Base-by-base conservation (phyloP, 2,888 invertebrate genomes). In the Aproaerema taeniolella region DNA sequence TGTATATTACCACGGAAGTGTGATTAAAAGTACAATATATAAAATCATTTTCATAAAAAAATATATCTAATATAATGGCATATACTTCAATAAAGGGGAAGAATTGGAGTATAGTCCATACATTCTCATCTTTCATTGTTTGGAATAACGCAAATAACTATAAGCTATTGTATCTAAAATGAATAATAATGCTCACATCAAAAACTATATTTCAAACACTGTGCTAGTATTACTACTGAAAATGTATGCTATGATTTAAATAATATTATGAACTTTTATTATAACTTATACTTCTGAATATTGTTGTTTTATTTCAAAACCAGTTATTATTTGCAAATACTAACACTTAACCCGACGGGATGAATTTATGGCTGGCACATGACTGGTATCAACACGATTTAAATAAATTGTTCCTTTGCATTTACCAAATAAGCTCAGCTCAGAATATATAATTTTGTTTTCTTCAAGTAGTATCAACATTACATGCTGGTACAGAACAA, bases 201-300 rank as follows among this genome's bases (percentile, higher is more conserved):
- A 69, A 64, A 73, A 58, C 58, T 67, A 74, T 71, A 79, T 79
- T 75, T 81, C 79, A 72, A 67, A 82, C 86, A 85, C 86, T 75
- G 61, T 70, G 83, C 83, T 85, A 82, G 81, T 77, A 73, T 74
- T 70, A 66, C 66, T 78, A 82, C 70, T 74, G 65, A 75, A 72
- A 72, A 76, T 60, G 59, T 69, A 75, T 73, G 82, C 85, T 81
- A 72, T 85, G 75, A 81, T 80, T 81, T 82, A 81, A 79, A 69
- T n/a, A n/a, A n/a, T 79, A 80, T 79, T 7, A 72, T 78, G 60
- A 81, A 81, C 71, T 82, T 87, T 87, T 86, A 87, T 79, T 87
- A 87, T 76, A 86, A 83, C 81, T 80, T 83, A 85, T 87, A 87
- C 86, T 87, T 87, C 85, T 77, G 61, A 75, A 59, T 38, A 59